Evolutionary conservation across 2,888 invertebrate species (phyloP), one percentile per base, ranked within the genome.

Genomic region (Micoletzkya japonica): DNA sequence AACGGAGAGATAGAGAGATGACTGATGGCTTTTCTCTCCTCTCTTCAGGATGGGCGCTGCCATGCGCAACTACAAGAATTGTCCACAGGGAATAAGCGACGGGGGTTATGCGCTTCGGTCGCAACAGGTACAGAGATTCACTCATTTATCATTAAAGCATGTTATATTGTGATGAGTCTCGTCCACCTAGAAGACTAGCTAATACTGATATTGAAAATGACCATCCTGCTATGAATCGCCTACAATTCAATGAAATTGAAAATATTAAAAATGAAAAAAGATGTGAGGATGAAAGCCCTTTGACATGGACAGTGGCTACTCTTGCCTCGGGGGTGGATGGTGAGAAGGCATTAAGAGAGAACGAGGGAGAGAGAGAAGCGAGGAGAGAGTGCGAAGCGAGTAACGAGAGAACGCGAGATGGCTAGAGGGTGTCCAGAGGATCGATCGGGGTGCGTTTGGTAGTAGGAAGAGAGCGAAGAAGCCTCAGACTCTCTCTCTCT

Each of bases 341-440:
- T n/a, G 50, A 50, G 63, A 63, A 30, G 49, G 50, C n/a, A 17
- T n/a, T 24, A 37, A 17, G 32, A 32, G 34, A 2, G 24, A 63
- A 50, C 26, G 64, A 64, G 58, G 60, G 64, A 52, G 28, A 52
- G 49, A 58, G 36, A 50, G 66, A 56, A 37, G 72, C 36, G 54
- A 30, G 57, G 66, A 63, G 50, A n/a, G 72, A 70, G 63, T 39
- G 71, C 37, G 32, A 66, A 36, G 49, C 30, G 60, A 57, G 63
- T 56, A 44, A 44, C 20, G 10, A 44, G 44, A 44, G 44, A 20
- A 44, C 20, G 20, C 10, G 10, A 20, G 20, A 44, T 10, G 20
- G 20, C 14, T 14, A 44, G 44, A 44, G 44, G 44, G 10, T 44
- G n/a, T n/a, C n/a, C n/a, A n/a, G n/a, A n/a, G n/a, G n/a, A n/a